Evolutionary conservation across 92 coral and sea anemone genomes (phyloP).

Genomic region (Bergia sp.): DNA sequence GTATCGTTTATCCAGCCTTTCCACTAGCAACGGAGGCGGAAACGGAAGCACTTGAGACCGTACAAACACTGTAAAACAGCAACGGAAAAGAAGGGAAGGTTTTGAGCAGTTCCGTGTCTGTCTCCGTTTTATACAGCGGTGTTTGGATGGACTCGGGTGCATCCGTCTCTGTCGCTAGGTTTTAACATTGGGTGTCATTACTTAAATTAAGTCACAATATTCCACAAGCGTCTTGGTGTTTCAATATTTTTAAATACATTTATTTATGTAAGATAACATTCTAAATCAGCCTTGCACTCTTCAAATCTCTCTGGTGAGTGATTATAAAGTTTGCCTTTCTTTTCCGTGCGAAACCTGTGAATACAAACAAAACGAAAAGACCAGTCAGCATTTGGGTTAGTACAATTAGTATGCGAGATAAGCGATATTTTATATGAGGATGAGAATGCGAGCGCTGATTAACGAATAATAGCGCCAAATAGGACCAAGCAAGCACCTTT

Average conservation of each 20-base stretch:
- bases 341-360: slow-evolving; percentile 19
- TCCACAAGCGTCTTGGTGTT: slow-evolving; percentile 19
- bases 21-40: background rate
- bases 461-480: background rate
- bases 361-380: slow-evolving; percentile 22
- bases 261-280: slow-evolving; percentile 19
- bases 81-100: slow-evolving; percentile 6
- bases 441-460: background rate
- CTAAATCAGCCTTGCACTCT: slow-evolving; percentile 26
- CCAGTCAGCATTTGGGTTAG: slow-evolving; percentile 18
- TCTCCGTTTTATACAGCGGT: slow-evolving; percentile 7
- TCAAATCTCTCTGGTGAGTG: background rate
- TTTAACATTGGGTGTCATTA: slow-evolving; percentile 18
- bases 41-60: background rate
- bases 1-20: background rate
- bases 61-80: background rate
- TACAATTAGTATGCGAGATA: slow-evolving; percentile 1
- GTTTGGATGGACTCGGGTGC: slow-evolving; percentile 16
- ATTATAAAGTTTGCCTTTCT: slow-evolving; percentile 20
- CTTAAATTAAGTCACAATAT: slow-evolving; percentile 12
- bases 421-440: background rate
- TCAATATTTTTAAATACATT: slow-evolving; percentile 3
- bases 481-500: slow-evolving; percentile 1
- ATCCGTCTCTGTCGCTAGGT: slow-evolving; percentile 12
- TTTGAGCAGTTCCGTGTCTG: slow-evolving; percentile 6